Conservation (phyloP, 2,888 invertebrate species). For the Zaprionus bogoriensis region DNA sequence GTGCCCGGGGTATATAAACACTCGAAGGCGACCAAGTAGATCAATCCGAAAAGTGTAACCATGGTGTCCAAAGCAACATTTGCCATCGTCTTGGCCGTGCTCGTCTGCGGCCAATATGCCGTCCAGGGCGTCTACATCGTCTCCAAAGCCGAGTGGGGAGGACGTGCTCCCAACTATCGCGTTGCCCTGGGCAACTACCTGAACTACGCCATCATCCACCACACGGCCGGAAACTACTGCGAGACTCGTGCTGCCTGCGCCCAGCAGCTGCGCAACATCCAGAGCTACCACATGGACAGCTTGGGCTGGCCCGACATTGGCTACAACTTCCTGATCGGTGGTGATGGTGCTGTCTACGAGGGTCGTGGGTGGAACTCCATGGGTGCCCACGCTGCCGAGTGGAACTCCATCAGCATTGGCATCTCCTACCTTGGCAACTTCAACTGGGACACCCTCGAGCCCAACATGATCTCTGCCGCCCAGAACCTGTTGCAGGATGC, state of each 20-base stretch:
- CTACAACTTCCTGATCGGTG: conserved; percentile 80
- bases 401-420: conserved; percentile 77
- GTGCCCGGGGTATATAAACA: conserved; percentile 6
- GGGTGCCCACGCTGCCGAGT: conserved; percentile 78
- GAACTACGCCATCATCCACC: conserved; percentile 75
- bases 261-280: conserved; percentile 74
- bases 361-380: conserved; percentile 79
- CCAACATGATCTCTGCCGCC: conserved; percentile 60
- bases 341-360: conserved; percentile 80
- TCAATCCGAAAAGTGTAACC: conserved; percentile 1
- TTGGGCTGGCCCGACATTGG: conserved; percentile 80
- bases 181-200: conserved; percentile 50
- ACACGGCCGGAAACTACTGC: conserved; percentile 76
- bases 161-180: conserved; percentile 62
- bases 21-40: too few species aligned
- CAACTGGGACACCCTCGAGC: conserved; percentile 55
- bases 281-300: conserved; percentile 76
- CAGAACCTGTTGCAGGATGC: conserved; percentile 69
- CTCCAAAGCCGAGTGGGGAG: conserved; percentile 75
- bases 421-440: conserved; percentile 80
- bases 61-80: conserved; percentile 18
- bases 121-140: conserved; percentile 65
- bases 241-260: conserved; percentile 65
- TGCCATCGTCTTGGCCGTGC: conserved; percentile 46
- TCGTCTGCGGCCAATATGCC: conserved; percentile 53